A percentile compares a stretch with the other conserved stretches of the same genome.
These are phyloP conservation scores for Pyrocoelia pectoralis DNA, from an alignment of 2,888 invertebrate genomes.

Conservation along the genomic window DNA sequence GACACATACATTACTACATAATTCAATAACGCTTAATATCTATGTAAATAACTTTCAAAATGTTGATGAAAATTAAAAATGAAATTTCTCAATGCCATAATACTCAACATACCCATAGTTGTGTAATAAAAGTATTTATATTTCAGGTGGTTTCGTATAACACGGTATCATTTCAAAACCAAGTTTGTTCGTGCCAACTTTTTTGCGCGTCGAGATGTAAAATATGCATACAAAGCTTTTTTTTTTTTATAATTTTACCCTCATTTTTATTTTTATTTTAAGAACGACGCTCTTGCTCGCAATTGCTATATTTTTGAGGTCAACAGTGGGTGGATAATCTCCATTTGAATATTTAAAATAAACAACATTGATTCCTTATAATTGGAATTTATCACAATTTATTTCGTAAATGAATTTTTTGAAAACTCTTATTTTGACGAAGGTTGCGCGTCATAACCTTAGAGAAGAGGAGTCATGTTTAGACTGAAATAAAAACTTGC, in stretches of 20 bases:
- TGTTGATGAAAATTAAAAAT: not conserved
- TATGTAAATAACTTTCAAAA: not conserved
- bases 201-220: constrained; percentile 20
- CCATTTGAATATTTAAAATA: not conserved
- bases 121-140: constrained; percentile 24
- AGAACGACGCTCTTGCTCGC: not conserved
- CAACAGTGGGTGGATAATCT: not conserved
- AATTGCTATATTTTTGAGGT: constrained; percentile 6
- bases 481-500: too few relatives aligned
- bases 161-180: constrained; percentile 28
- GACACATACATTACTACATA: too few relatives aligned
- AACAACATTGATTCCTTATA: not conserved
- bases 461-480: too few relatives aligned
- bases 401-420: not conserved
- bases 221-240: constrained; percentile 12
- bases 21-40: not conserved
- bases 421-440: not conserved
- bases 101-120: constrained; percentile 17
- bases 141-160: constrained; percentile 22
- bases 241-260: constrained; percentile 22
- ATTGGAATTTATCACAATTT: not conserved
- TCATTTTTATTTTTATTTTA: constrained; percentile 32
- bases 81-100: constrained; percentile 16
- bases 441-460: too few relatives aligned
- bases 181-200: constrained; percentile 26